These are phyloP conservation scores for Xenus cinereus DNA, from an alignment of 2,113 vertebrate species.

Conservation along the genomic window DNA sequence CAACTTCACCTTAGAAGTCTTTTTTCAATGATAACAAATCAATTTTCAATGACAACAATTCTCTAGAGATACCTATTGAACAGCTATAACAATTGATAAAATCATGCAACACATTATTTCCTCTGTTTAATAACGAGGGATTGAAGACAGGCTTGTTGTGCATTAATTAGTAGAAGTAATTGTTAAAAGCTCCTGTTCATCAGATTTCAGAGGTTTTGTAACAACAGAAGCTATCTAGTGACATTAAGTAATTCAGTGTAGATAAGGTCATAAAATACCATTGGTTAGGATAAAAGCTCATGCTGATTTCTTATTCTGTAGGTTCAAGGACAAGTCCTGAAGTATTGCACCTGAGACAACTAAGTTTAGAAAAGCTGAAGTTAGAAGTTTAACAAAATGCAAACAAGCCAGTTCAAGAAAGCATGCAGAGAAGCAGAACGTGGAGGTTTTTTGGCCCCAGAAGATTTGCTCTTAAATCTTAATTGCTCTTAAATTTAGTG, in stretches of 20 bases:
- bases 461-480: neutral
- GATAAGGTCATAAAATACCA: neutral
- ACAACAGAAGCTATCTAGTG: neutral
- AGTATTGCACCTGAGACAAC: neutral
- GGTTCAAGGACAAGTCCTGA: neutral
- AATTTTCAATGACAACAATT: neutral
- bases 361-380: neutral
- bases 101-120: neutral
- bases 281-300: neutral
- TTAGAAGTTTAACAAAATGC: neutral
- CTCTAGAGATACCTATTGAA: neutral
- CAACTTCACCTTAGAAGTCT: neutral
- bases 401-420: neutral
- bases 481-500: neutral
- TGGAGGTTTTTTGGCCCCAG: neutral
- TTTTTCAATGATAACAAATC: neutral
- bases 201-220: neutral
- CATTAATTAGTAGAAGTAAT: neutral
- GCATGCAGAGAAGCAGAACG: neutral
- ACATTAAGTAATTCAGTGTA: neutral
- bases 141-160: neutral
- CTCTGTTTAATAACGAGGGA: neutral
- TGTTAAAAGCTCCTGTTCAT: neutral
- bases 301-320: neutral
- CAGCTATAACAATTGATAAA: neutral